phyloP scores from a whole-genome alignment of 2,888 invertebrate genomes.

The Protodeltote pygarga region DNA sequence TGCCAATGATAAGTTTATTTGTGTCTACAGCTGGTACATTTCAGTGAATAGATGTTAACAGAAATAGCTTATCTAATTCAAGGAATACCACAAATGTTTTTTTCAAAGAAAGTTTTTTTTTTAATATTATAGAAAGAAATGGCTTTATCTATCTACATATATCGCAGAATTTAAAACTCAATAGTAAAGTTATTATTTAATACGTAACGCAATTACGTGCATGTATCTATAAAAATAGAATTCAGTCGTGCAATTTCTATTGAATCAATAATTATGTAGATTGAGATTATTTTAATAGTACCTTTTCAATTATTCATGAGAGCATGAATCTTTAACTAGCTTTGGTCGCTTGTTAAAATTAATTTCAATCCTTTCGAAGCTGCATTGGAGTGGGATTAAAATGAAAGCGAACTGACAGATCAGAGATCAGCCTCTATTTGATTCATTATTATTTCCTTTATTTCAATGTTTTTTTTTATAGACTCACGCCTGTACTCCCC shows the following conservation, averaged over 20 bases:
- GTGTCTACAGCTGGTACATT: no score
- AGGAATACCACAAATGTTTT: no score
- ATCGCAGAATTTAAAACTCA: no score
- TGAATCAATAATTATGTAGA: slow-evolving; percentile 16
- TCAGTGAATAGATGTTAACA: no score
- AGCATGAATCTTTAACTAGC: slow-evolving; percentile 24
- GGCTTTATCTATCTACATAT: no score
- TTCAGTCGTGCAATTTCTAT: slow-evolving; percentile 12
- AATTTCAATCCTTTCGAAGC: slow-evolving; percentile 19
- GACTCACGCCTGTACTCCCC: no score
- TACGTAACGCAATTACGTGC: neutral
- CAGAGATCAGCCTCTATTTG: slow-evolving; percentile 12
- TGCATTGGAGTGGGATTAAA: slow-evolving; percentile 32
- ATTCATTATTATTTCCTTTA: slow-evolving; percentile 5
- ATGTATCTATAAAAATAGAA: neutral
- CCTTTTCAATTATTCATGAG: slow-evolving; percentile 38
- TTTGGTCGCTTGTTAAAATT: slow-evolving; percentile 26
- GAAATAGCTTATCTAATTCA: no score
- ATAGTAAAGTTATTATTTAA: slow-evolving; percentile 1
- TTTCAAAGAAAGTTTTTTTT: no score
- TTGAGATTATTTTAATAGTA: slow-evolving; percentile 29
- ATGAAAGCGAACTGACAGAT: slow-evolving; percentile 29
- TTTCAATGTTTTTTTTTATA: no score
- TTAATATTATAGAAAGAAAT: no score
- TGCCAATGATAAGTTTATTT: no score